Percentiles rank a stretch among this genome's conserved stretches.
phyloP scores from a whole-genome alignment of 2,797 vertebrate genomes.

The Gallirallus australis region DNA sequence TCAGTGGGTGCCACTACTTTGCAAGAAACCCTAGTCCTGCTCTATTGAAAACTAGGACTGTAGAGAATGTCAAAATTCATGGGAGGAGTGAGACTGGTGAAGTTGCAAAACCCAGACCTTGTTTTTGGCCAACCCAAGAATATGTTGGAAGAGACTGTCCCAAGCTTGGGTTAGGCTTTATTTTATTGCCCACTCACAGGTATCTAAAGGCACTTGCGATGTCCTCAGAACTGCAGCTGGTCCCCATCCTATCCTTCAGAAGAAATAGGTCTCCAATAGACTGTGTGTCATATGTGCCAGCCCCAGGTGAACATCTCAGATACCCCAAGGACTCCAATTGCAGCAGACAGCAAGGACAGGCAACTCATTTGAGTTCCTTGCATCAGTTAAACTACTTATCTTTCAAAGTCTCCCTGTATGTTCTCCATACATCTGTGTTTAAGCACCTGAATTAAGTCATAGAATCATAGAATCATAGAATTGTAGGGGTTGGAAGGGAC shows the following conservation, averaged over 20 bases:
- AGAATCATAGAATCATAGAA: too few species aligned
- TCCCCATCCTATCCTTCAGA: background rate
- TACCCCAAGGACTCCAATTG: background rate
- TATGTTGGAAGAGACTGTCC: background rate
- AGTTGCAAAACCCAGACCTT: background rate
- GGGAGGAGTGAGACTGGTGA: rapidly evolving
- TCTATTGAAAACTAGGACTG: background rate
- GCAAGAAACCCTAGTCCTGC: background rate
- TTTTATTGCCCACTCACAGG: background rate
- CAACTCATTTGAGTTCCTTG: rapidly evolving
- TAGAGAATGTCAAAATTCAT: background rate
- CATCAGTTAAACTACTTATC: rapidly evolving
- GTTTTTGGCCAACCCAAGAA: background rate
- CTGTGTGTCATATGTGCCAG: background rate
- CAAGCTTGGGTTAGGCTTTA: background rate
- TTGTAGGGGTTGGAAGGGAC: too few species aligned
- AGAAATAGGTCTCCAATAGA: background rate
- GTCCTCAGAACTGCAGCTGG: background rate
- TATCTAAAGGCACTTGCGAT: background rate
- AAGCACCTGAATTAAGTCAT: background rate
- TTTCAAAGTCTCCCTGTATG: background rate
- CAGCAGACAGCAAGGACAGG: background rate
- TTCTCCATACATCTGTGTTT: background rate
- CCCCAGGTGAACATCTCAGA: background rate
- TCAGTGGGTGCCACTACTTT: background rate